phyloP scores from a whole-genome alignment of 1,140 invertebrate genomes.

The Eumeta japonica region DNA sequence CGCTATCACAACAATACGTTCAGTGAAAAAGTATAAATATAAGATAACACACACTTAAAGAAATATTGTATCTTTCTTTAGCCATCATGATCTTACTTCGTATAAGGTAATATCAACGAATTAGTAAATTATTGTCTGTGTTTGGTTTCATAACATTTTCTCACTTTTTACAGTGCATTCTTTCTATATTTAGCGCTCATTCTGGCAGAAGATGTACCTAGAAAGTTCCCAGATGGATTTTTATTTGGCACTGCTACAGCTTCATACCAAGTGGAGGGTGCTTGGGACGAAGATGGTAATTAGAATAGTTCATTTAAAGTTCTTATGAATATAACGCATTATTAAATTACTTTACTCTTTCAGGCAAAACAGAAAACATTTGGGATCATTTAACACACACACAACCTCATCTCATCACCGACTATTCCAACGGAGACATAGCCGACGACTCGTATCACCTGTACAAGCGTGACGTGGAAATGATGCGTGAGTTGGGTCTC shows the following conservation, averaged over 20 bases:
- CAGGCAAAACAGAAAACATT: constrained; percentile 59
- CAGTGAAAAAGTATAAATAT: no score
- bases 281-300: constrained; percentile 57
- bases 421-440: constrained; percentile 55
- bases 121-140: neutral
- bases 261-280: constrained; percentile 64
- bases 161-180: neutral
- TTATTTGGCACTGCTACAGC: constrained; percentile 59
- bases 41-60: no score
- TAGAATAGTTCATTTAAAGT: no score
- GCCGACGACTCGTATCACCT: constrained; percentile 49
- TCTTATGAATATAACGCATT: no score
- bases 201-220: constrained; percentile 6
- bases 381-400: constrained; percentile 59
- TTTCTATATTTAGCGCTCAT: neutral
- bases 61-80: neutral
- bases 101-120: neutral
- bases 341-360: no score
- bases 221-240: constrained; percentile 56
- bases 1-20: no score
- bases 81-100: neutral
- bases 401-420: constrained; percentile 48
- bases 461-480: constrained; percentile 54
- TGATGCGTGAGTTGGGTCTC: constrained; percentile 47
- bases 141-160: neutral